phyloP scores from a whole-genome alignment of 2,888 invertebrate species.

The Plebejus melissa region DNA sequence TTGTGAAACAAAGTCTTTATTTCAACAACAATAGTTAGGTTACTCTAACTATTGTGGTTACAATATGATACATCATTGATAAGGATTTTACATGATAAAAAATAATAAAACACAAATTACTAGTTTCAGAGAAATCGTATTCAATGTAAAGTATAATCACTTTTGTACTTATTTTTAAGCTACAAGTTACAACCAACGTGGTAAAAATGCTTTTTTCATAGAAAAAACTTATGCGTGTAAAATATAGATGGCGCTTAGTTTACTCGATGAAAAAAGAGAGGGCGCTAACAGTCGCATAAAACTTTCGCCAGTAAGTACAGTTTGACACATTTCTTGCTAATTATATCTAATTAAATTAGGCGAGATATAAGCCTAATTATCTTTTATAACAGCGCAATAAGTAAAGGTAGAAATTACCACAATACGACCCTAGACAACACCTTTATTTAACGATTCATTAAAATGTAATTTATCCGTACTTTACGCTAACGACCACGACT shows the following conservation, averaged over 20 bases:
- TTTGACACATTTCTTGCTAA: neutral
- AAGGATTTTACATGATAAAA: neutral
- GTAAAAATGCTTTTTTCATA: neutral
- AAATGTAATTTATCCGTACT: neutral
- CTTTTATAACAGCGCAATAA: neutral
- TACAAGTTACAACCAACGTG: neutral
- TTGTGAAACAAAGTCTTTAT: neutral
- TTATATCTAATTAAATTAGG: neutral
- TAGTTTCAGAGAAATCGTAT: neutral
- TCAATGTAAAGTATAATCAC: neutral
- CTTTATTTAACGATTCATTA: neutral
- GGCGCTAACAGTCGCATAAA: slow-evolving; percentile 11
- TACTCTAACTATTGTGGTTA: neutral
- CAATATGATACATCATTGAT: no score
- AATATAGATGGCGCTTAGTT: slow-evolving; percentile 23
- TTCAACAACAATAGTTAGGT: neutral
- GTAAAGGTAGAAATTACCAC: neutral
- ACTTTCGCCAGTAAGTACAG: neutral
- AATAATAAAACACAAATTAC: no score
- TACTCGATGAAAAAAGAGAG: neutral
- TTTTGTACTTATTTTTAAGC: neutral
- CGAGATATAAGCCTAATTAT: slow-evolving; percentile 6
- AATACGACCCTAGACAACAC: neutral
- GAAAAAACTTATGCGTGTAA: neutral
- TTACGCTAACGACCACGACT: neutral